Percentiles rank a stretch among this genome's conserved stretches.
Evolutionary conservation across 2,888 invertebrate genomes (phyloP).

Genomic region (Creontiades dilutus): DNA sequence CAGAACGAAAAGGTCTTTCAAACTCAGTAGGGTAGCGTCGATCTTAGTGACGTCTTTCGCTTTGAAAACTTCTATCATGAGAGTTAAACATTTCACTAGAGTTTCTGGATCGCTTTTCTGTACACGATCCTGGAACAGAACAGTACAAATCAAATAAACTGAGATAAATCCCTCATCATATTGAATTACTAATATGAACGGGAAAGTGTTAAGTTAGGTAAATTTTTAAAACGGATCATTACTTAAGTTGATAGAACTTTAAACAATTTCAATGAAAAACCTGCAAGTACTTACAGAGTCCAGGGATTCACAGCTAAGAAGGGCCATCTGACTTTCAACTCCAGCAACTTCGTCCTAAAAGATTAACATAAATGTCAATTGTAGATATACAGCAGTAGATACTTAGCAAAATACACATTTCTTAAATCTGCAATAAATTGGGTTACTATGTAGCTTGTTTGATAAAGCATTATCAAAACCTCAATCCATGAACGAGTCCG

Average conservation of each 20-base stretch:
- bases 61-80: conserved; percentile 72
- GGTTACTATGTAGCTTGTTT: too few species aligned
- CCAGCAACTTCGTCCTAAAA: conserved; percentile 74
- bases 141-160: too few species aligned
- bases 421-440: too few species aligned
- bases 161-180: too few species aligned
- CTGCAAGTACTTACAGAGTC: conserved; percentile 26
- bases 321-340: conserved; percentile 59
- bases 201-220: too few species aligned
- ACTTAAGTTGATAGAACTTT: too few species aligned
- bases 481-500: too few species aligned
- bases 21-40: conserved; percentile 73
- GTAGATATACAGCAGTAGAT: background rate
- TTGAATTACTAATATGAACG: too few species aligned
- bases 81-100: conserved; percentile 74
- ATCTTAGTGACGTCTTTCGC: conserved; percentile 72
- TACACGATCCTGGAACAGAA: conserved; percentile 65
- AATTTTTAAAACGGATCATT: too few species aligned
- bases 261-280: too few species aligned
- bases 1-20: conserved; percentile 73
- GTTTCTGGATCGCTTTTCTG: conserved; percentile 73
- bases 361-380: background rate
- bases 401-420: too few species aligned
- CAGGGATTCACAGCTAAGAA: conserved; percentile 38
- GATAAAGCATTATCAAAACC: too few species aligned